phyloP scores from a whole-genome alignment of 1,140 invertebrate species.

The Stenopsyche tienmushanensis region DNA sequence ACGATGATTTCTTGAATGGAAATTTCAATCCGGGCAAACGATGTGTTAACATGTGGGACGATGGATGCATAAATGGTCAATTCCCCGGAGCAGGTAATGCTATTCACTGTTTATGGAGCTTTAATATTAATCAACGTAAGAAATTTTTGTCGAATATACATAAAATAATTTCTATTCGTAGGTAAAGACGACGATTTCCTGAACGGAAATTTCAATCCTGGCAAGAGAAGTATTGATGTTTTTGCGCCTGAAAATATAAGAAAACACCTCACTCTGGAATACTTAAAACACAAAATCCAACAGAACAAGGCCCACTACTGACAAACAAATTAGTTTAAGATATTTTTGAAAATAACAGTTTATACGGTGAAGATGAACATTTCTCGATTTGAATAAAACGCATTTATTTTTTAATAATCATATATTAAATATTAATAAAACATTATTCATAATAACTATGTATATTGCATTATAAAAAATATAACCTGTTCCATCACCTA shows the following conservation, averaged over 20 bases:
- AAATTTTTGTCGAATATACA: background rate
- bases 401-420: background rate
- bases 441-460: background rate
- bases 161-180: constrained; percentile 29
- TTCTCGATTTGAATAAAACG: constrained; percentile 1
- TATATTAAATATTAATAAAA: constrained; percentile 1
- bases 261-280: background rate
- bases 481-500: background rate
- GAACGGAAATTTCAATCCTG: constrained; percentile 47
- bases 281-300: background rate
- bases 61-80: constrained; percentile 51
- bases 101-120: background rate
- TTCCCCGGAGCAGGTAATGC: constrained; percentile 48
- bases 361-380: constrained; percentile 6
- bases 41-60: constrained; percentile 53
- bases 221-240: constrained; percentile 29
- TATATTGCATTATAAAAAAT: constrained; percentile 5
- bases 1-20: constrained; percentile 47
- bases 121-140: background rate
- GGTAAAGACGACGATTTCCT: constrained; percentile 47
- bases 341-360: too few relatives aligned
- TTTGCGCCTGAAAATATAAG: background rate
- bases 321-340: background rate
- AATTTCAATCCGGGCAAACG: constrained; percentile 43
- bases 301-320: background rate